phyloP scores from a whole-genome alignment of 64 coral and sea anemone species.

The Astreopora myriophthalma region DNA sequence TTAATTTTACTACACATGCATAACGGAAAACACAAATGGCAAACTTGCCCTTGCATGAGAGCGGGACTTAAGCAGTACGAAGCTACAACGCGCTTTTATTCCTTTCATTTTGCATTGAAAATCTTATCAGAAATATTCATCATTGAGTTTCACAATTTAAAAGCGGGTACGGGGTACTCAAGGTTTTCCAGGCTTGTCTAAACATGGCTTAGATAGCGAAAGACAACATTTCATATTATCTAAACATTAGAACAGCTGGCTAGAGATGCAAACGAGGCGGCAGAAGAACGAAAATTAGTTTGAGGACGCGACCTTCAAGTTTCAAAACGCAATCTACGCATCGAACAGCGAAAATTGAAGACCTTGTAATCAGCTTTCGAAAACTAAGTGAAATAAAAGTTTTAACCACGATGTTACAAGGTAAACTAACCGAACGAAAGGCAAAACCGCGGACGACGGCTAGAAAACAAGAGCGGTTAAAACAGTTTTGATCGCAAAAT shows the following conservation, averaged over 20 bases:
- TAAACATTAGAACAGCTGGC: conserved; percentile 44
- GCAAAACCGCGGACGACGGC: not conserved
- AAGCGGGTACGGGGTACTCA: not conserved
- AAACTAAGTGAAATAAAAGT: not conserved
- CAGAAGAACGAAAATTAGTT: not conserved
- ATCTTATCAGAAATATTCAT: not conserved
- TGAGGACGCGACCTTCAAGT: not conserved
- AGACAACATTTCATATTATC: conserved; percentile 45
- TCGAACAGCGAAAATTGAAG: not conserved
- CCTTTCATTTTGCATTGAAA: not conserved
- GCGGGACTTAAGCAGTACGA: not conserved
- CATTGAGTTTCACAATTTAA: not conserved
- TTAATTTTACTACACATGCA: not conserved
- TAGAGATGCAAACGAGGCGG: not conserved
- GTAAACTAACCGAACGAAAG: not conserved
- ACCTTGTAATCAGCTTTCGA: not conserved
- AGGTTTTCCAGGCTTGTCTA: conserved; percentile 8
- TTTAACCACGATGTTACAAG: not conserved
- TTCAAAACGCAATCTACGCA: not conserved
- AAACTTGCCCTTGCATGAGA: not conserved
- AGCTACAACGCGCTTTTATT: not conserved
- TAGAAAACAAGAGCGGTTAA: not conserved
- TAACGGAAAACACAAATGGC: not conserved
- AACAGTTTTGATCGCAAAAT: not conserved
- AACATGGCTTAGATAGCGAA: conserved; percentile 10